A percentile compares a stretch with the other conserved stretches of the same genome.
Evolutionary conservation across 2,888 invertebrate genomes (phyloP).

Genomic region (Yponomeuta plumbellus): DNA sequence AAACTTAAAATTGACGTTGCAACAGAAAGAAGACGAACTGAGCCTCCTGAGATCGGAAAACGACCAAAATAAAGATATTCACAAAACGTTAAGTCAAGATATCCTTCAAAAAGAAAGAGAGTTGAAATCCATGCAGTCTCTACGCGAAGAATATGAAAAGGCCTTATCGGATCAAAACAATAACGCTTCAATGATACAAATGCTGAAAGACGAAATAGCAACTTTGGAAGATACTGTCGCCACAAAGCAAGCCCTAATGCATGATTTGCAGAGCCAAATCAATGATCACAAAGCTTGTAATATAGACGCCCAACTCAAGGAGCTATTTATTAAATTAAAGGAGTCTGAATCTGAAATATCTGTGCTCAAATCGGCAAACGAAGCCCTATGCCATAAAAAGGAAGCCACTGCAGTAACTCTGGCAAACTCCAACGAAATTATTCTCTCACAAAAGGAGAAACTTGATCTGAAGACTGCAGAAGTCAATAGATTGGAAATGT

Average conservation of each 20-base stretch:
- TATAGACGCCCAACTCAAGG: background rate
- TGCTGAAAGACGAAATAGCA: constrained; percentile 40
- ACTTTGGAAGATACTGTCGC: constrained; percentile 35
- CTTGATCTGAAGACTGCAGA: constrained; percentile 6
- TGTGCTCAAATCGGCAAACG: background rate
- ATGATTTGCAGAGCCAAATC: constrained; percentile 37
- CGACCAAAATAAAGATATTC: constrained; percentile 33
- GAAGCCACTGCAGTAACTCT: constrained; percentile 44
- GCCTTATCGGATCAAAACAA: constrained; percentile 41
- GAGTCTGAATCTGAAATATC: constrained; percentile 34
- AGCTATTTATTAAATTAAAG: constrained; percentile 37
- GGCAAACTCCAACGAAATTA: constrained; percentile 25
- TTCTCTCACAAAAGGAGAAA: constrained; percentile 40
- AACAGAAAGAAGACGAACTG: constrained; percentile 40
- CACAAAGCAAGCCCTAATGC: constrained; percentile 37
- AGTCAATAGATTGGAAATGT: background rate
- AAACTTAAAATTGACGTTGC: constrained; percentile 32
- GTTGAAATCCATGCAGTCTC: constrained; percentile 31
- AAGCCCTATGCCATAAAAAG: constrained; percentile 36
- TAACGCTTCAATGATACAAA: constrained; percentile 34
- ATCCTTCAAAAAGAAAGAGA: constrained; percentile 35
- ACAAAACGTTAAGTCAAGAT: constrained; percentile 30
- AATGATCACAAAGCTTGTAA: constrained; percentile 34
- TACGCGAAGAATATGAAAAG: constrained; percentile 38
- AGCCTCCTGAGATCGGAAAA: constrained; percentile 30